Conservation (phyloP, 2,888 invertebrate species). For the Hydrotaea cyrtoneurina region DNA sequence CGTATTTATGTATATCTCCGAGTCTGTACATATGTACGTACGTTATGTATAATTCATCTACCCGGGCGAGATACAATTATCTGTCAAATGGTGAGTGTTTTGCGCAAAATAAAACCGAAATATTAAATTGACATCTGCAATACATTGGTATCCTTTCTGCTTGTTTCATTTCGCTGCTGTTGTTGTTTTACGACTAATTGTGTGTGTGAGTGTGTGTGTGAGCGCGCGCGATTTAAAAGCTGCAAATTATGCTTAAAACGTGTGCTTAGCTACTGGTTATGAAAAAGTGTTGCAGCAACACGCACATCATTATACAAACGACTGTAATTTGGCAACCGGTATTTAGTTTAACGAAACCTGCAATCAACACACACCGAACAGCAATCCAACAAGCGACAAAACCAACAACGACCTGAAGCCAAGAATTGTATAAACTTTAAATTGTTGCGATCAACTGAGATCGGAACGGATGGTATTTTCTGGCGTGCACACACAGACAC, state of each 20-base stretch:
- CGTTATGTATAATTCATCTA: too few relatives aligned
- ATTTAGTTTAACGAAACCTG: conserved; percentile 27
- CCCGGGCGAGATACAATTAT: too few relatives aligned
- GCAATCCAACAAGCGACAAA: background rate
- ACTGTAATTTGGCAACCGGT: conserved; percentile 42
- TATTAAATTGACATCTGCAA: background rate
- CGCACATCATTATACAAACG: conserved; percentile 51
- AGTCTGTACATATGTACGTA: too few relatives aligned
- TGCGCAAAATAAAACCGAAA: too few relatives aligned
- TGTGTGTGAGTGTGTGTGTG: conserved; percentile 11
- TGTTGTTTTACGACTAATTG: conserved; percentile 25
- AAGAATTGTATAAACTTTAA: background rate
- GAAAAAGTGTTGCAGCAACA: conserved; percentile 48
- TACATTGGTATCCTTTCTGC: background rate
- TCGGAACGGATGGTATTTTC: too few relatives aligned
- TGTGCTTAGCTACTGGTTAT: conserved; percentile 58
- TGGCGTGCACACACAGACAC: background rate
- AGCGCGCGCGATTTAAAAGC: conserved; percentile 39
- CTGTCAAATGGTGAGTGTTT: too few relatives aligned
- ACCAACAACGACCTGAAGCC: background rate
- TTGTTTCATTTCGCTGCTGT: too few relatives aligned
- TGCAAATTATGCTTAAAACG: conserved; percentile 56
- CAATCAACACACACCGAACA: conserved; percentile 43
- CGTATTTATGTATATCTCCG: too few relatives aligned
- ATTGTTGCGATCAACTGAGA: background rate